These are phyloP conservation scores for Thoracochromis brauschi DNA, from an alignment of 2,113 vertebrate species.

Conservation along the genomic window DNA sequence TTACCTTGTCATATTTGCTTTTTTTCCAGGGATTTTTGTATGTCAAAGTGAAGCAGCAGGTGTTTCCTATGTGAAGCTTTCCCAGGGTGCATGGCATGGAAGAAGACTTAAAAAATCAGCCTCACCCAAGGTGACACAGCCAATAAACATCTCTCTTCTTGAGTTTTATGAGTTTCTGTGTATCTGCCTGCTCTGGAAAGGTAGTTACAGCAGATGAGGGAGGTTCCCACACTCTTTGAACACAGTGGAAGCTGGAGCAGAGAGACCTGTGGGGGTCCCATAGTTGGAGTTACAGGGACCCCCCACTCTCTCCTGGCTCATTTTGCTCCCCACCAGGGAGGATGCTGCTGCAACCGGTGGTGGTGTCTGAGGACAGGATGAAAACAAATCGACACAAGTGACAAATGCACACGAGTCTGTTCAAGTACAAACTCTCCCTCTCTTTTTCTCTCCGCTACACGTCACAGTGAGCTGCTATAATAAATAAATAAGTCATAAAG, in stretches of 20 bases:
- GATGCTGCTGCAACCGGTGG: conserved; percentile 4
- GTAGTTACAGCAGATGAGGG: not conserved
- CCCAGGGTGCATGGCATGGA: not conserved
- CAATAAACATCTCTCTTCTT: conserved; percentile 28
- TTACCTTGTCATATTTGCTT: not conserved
- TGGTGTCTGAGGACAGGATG: conserved; percentile 18
- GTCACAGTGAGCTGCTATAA: not conserved
- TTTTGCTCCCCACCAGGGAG: conserved; percentile 21
- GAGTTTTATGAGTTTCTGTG: conserved; percentile 4
- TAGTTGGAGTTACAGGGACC: conserved; percentile 13
- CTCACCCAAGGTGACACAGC: conserved; percentile 22
- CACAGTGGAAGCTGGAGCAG: conserved; percentile 12
- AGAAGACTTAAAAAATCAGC: conserved; percentile 12
- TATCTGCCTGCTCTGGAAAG: conserved; percentile 14
- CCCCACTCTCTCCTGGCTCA: conserved; percentile 15
- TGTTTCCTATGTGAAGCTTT: conserved; percentile 4
- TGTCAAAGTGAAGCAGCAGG: not conserved
- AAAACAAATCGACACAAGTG: conserved; percentile 31
- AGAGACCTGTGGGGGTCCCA: conserved; percentile 11
- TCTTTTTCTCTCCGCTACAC: not conserved
- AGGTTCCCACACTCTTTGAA: conserved; percentile 47
- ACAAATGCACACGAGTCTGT: conserved; percentile 38
- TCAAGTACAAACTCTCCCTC: conserved; percentile 5
- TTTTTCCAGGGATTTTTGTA: not conserved
- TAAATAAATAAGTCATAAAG: conserved; percentile 70